Evolutionary conservation across 2,888 invertebrate genomes (phyloP).

Genomic region (Cheilosia soror): DNA sequence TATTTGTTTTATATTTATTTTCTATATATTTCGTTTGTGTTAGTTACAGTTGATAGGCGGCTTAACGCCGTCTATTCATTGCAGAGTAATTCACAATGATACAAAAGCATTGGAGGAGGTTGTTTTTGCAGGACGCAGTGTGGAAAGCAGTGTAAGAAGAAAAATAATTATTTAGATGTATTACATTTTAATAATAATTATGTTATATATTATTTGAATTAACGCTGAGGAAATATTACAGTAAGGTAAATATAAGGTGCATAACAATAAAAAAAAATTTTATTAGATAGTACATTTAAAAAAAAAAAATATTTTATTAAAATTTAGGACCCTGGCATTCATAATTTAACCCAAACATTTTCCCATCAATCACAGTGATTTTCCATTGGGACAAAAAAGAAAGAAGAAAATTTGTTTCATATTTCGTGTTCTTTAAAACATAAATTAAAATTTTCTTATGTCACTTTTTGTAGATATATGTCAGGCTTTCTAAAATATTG

Average conservation of each 20-base stretch:
- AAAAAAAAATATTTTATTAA: no score
- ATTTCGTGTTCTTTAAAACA: no score
- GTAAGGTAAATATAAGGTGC: not conserved
- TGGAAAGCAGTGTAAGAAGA: conserved; percentile 58
- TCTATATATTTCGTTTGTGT: conserved; percentile 60
- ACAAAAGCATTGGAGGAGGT: conserved; percentile 47
- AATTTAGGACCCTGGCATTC: no score
- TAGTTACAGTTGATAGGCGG: conserved; percentile 66
- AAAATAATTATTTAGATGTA: conserved; percentile 50
- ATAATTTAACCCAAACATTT: no score
- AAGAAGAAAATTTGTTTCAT: no score
- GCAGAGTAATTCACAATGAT: conserved; percentile 49
- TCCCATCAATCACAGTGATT: no score
- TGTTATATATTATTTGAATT: not conserved
- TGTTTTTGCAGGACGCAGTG: conserved; percentile 38
- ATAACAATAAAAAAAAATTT: no score
- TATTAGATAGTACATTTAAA: no score
- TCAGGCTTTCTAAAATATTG: no score
- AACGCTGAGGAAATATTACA: not conserved
- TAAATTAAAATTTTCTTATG: no score
- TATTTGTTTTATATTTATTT: conserved; percentile 33
- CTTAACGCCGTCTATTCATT: conserved; percentile 67
- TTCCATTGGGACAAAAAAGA: no score
- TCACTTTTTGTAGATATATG: no score
- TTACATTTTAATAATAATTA: not conserved